These are phyloP conservation scores for Phytoseiulus persimilis DNA, from an alignment of 2,888 invertebrate species.

Conservation along the genomic window DNA sequence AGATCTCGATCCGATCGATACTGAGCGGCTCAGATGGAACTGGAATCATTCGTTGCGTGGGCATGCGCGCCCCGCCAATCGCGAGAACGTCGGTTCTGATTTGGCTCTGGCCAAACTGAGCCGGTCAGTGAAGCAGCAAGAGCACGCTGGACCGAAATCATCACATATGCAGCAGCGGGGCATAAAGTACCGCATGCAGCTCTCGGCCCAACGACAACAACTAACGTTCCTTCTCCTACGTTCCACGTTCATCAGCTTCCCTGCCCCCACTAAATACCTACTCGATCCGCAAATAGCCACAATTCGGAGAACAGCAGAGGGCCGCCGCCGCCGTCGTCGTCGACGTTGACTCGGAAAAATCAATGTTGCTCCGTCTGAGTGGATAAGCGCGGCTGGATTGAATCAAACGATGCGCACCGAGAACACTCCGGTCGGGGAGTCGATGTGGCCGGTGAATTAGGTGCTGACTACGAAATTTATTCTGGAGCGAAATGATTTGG, in stretches of 20 bases:
- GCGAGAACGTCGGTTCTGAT: neutral
- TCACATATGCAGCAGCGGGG: neutral
- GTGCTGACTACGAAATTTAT: neutral
- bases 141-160: neutral
- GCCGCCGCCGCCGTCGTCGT: neutral
- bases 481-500: neutral
- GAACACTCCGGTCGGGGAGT: neutral
- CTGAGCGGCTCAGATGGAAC: neutral
- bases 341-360: neutral
- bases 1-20: neutral
- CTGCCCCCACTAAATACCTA: neutral
- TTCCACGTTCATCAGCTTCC: neutral
- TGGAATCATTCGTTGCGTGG: neutral
- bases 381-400: neutral
- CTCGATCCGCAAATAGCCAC: neutral
- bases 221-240: neutral
- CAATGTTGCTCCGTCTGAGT: neutral
- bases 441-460: neutral
- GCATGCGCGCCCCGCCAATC: neutral
- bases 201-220: neutral
- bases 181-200: neutral
- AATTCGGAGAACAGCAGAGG: neutral
- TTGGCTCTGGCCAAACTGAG: neutral
- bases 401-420: neutral
- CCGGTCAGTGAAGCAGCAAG: conserved; percentile 5